phyloP scores from a whole-genome alignment of 2,797 vertebrate species.

The Threskiornis aethiopicus region DNA sequence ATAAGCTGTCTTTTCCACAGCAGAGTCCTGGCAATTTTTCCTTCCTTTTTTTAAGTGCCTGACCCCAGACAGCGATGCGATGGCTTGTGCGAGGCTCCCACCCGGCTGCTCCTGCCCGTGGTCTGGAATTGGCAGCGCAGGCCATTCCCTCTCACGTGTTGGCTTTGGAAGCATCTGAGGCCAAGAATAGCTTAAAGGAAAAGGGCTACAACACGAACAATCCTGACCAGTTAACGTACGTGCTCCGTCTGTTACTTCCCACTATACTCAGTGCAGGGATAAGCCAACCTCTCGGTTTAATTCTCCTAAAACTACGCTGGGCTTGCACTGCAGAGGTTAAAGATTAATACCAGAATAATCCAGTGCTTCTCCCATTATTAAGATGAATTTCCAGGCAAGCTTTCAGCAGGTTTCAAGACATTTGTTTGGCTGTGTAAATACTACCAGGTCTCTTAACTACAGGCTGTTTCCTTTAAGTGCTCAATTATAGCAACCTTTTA shows the following conservation, averaged over 20 bases:
- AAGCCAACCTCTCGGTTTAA: background rate
- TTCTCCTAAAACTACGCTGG: background rate
- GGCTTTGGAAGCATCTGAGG: background rate
- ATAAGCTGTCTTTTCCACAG: background rate
- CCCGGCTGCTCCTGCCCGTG: background rate
- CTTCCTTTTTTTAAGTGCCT: conserved; percentile 37
- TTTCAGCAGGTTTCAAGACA: background rate
- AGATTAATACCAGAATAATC: conserved; percentile 14
- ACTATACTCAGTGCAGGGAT: background rate
- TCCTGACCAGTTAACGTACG: accelerated
- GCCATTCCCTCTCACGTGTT: background rate
- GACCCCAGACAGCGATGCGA: background rate
- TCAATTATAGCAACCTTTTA: background rate
- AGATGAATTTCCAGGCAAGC: conserved; percentile 19
- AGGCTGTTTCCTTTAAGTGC: background rate
- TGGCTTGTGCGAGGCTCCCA: background rate
- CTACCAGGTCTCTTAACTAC: background rate
- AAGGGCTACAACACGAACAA: background rate
- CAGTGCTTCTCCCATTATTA: background rate
- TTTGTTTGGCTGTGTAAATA: background rate
- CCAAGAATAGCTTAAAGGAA: background rate
- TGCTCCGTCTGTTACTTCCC: background rate
- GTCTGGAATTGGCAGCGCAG: background rate
- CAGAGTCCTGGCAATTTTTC: background rate
- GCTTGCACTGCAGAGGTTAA: background rate